Base-by-base conservation (phyloP, 2,113 vertebrate species). In the Austrofundulus limnaeus region DNA sequence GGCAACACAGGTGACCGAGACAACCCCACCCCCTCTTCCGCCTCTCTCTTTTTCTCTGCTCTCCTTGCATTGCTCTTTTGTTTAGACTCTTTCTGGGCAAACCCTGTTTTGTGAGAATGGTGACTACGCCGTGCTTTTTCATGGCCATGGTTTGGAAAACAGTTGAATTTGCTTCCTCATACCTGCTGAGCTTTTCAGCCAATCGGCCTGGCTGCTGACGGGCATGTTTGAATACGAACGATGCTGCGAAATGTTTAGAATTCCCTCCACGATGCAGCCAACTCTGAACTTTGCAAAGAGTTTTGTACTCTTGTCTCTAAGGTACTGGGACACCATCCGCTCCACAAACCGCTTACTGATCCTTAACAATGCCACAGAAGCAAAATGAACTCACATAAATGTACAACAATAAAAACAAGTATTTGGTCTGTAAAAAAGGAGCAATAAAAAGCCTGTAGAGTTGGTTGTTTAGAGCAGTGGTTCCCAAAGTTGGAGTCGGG, bases 241-340 rank as follows among this genome's bases (percentile, higher is more conserved):
- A 77, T 72, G 79, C 82, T 75, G 69, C 50, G 52, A 83, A 78
- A 77, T 71, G 88, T 86, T 86, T 78, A 82, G 72, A 80, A 89
- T 87, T 91, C 87, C 52, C 78, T 61, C 45, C 48, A 21, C 47
- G 67, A 48, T 37, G 52, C 23, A 49, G 59, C 39, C 15, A 25
- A 53, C 46, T n/a, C n/a, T 15, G 19, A 46, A 39, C 64, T 39
- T 57, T 70, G 61, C 60, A 66, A 50, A 81, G n/a, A 68, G 70
- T 66, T 56, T 61, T 66, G 46, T 61, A 34, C 15, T 55, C 12
- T 58, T 66, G 28, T 49, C 57, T 65, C 37, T 31, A 43, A 17
- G 50, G 48, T 25, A 23, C 20, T 42, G 52, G 61, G 52, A 61
- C 61, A 37, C 47, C 25, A 17, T 59, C 31, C 42, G 6, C 31